These are phyloP conservation scores for Puntigrus tetrazona DNA, from an alignment of 2,113 vertebrate species.

Conservation along the genomic window DNA sequence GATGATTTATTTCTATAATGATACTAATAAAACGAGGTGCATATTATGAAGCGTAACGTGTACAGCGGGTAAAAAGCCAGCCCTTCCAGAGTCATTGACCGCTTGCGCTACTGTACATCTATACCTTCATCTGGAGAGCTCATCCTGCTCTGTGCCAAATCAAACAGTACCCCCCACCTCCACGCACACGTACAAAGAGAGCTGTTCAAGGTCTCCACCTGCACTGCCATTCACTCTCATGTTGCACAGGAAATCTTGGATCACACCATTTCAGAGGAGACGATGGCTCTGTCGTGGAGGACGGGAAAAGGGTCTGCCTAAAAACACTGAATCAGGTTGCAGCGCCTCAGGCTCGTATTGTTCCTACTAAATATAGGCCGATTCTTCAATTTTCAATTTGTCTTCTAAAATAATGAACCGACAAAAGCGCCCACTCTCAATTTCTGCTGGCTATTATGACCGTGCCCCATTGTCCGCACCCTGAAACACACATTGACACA, in stretches of 20 bases:
- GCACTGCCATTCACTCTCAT: constrained; percentile 36
- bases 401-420: constrained; percentile 22
- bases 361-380: constrained; percentile 39
- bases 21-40: neutral
- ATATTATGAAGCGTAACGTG: neutral
- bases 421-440: constrained; percentile 36
- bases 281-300: constrained; percentile 16
- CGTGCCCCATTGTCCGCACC: constrained; percentile 16
- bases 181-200: constrained; percentile 6
- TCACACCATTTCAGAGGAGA: constrained; percentile 29
- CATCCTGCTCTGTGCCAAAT: constrained; percentile 37
- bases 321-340: constrained; percentile 38
- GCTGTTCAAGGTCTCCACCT: constrained; percentile 47
- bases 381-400: constrained; percentile 38
- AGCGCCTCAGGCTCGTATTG: constrained; percentile 37
- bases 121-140: constrained; percentile 40
- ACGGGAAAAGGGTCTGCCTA: constrained; percentile 16
- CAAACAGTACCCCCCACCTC: constrained; percentile 26
- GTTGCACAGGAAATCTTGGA: constrained; percentile 38
- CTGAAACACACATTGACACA: constrained; percentile 25
- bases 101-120: constrained; percentile 27
- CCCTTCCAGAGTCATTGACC: neutral
- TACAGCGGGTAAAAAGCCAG: constrained; percentile 1
- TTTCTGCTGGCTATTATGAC: constrained; percentile 27
- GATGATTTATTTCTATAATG: neutral